Evolutionary conservation across 2,888 invertebrate genomes (phyloP), one percentile per base, ranked within the genome.

Genomic region (Leucozona laternaria): DNA sequence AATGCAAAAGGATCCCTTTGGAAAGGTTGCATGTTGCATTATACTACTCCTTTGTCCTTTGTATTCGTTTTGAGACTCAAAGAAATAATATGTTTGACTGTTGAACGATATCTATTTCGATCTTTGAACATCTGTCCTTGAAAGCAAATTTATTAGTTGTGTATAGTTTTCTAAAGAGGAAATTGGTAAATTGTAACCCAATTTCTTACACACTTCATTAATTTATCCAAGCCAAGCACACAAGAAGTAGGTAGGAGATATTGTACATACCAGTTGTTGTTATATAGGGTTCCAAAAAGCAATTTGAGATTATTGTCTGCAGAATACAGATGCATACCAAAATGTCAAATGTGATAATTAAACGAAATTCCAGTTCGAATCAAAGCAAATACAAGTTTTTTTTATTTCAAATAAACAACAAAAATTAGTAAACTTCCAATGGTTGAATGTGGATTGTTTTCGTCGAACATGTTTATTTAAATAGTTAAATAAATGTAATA

Each of bases 161-260:
- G 8, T 34, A 5, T 37, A 22, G 37, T 60, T 45, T 73, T 66
- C 31, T n/a, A 2, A 60, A 40, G 40, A 60, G 53, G 60, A 80
- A 62, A 76, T 76, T 70, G 20, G 60, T 81, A 62, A 62, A 76
- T 50, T 72, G 57, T 50, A 72, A 72, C 57, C 66, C 75, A 79
- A 79, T 70, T 76, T 70, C 28, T 55, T 57, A 31, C 25, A 75
- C 73, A 68, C 66, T 79, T 79, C 77, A 81, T 81, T 81, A 62
- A 55, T 70, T 70, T 68, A 73, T 57, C 45, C 25, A 17, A 43
- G n/a, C 45, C 25, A 17, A 43, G n/a, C 15, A 48, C 57, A 71
- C 45, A 77, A 45, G 25, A 13, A 34, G 37, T 50, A 4, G 43
- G 43, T 34, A 34, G 28, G 1, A n/a, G n/a, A 31, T 28, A 28